Evolutionary conservation across 2,888 invertebrate species (phyloP).

Genomic region (Hetaerina titia): DNA sequence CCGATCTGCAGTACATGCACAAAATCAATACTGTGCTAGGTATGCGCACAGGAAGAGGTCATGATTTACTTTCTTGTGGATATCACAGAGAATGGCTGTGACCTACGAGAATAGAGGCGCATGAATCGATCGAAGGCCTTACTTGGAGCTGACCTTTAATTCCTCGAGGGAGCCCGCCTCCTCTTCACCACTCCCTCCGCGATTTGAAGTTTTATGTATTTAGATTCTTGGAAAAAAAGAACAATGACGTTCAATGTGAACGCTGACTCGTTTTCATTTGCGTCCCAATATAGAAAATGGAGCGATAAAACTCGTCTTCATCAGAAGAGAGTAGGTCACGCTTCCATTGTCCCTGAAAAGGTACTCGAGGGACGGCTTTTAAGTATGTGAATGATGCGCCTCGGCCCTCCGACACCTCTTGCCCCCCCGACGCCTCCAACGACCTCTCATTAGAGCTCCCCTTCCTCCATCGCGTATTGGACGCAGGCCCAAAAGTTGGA

Average conservation of each 20-base stretch:
- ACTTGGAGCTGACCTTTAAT: background rate
- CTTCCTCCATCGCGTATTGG: background rate
- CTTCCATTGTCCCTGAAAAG: background rate
- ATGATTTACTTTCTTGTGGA: background rate
- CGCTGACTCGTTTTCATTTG: background rate
- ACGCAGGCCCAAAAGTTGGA: background rate
- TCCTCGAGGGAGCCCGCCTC: background rate
- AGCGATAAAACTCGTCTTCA: background rate
- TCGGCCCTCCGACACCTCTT: background rate
- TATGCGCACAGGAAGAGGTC: background rate
- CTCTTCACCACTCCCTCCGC: background rate
- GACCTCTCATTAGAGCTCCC: background rate
- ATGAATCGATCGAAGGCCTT: slow-evolving; percentile 2
- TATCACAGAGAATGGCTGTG: background rate
- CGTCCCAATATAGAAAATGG: background rate
- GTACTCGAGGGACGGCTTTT: background rate
- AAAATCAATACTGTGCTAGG: background rate
- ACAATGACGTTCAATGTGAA: background rate
- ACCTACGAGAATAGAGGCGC: background rate
- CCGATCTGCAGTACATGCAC: background rate
- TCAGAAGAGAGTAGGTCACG: background rate
- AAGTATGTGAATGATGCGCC: background rate
- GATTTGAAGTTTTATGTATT: background rate
- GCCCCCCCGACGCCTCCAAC: background rate
- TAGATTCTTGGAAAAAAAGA: background rate